Base-by-base conservation (phyloP, 2,797 vertebrate species). In the Anguilla obscura region DNA sequence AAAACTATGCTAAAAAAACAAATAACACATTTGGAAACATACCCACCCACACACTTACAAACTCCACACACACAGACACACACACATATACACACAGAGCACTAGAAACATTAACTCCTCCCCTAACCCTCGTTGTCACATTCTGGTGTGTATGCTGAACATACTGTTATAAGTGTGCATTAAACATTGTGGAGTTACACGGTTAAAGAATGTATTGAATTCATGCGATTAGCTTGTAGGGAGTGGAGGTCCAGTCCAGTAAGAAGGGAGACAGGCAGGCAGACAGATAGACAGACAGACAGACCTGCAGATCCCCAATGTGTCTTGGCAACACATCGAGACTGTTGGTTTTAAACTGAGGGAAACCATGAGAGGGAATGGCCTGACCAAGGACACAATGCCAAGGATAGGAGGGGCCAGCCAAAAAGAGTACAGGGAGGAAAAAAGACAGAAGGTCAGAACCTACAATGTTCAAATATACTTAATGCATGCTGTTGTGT, bases 341-440 rank as follows among this genome's bases (percentile, higher is more conserved):
- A 96, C 96, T 97, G 95, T 96, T 96, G 94, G 95, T 97, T 96
- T 96, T 96, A 96, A 96, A 96, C 93, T 96, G 97, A 96, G 97
- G 96, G 94, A 97, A 97, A 96, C 97, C 96, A 12, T 96, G 95
- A 95, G 96, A 96, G 90, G 96, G 93, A 93, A 96, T 95, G 93
- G 96, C 96, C 93, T 96, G 95, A 92, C 91, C 90, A 82, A n/a
- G 40, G 27, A 82, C 18, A 82, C 79, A 48, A 82, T 21, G 45
- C 79, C 6, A 82, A 8, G 12, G 40, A 48, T 6, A 45, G 40
- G 45, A 48, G 18, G 45, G 79, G 45, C 21, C 24, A 92, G 92
- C 89, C 91, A 82, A 82, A n/a, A 82, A 50, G 40, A 82, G 79
- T 8, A 24, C 79, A 82, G 79, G 45, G n/a, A 4, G 21, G 1